Evolutionary conservation across 92 coral and sea anemone genomes (phyloP).

Genomic region (Phenganax marumi): DNA sequence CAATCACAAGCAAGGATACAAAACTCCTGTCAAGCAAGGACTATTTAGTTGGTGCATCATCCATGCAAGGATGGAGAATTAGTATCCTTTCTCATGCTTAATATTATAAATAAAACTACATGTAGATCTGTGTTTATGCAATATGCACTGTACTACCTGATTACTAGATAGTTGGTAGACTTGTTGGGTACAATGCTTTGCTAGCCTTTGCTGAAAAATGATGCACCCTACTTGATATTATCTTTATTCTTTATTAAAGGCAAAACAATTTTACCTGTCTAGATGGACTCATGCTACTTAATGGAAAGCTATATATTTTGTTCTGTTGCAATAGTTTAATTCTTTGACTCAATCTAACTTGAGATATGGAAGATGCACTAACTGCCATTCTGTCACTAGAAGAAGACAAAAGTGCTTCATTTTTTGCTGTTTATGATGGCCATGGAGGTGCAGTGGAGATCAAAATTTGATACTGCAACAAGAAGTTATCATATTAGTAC

Average conservation of each 20-base stretch:
- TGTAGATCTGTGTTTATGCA: no score
- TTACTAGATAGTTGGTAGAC: no score
- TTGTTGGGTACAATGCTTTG: no score
- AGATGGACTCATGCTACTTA: no score
- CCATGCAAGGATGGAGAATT: conserved; percentile 99
- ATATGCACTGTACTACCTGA: no score
- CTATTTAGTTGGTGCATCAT: conserved; percentile 88
- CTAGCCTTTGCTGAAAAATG: no score
- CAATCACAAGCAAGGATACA: conserved; percentile 94
- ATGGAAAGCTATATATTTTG: neutral
- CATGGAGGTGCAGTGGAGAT: conserved; percentile 75
- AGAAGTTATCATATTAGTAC: neutral
- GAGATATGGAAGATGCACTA: conserved; percentile 99
- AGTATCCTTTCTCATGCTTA: conserved; percentile 69
- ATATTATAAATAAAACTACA: no score
- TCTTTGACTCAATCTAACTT: neutral
- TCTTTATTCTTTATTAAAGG: no score
- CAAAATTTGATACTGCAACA: neutral
- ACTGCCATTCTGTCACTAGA: conserved; percentile 88
- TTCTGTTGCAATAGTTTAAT: neutral
- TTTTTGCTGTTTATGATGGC: conserved; percentile 98
- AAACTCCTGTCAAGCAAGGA: conserved; percentile 76
- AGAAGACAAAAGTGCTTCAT: conserved; percentile 87
- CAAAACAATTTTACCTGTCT: no score
- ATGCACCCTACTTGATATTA: no score